These are phyloP conservation scores for Buceros bicornis DNA, from an alignment of 2,797 vertebrate species.

Conservation along the genomic window DNA sequence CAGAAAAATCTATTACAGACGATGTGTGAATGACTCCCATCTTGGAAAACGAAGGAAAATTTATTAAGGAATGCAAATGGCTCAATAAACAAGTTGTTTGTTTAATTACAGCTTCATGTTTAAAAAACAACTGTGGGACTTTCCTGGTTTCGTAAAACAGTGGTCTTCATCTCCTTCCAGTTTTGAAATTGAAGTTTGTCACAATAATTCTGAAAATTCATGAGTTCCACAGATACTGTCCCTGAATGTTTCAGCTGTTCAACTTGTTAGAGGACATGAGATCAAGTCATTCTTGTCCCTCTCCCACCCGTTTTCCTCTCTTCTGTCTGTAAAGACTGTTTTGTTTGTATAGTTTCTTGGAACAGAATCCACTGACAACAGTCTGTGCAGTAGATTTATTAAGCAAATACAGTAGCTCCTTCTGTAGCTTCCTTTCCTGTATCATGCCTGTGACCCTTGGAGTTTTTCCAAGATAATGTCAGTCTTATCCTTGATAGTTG, in stretches of 20 bases:
- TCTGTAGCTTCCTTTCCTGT: slow-evolving; percentile 51
- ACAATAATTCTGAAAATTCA: background rate
- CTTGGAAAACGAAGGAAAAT: background rate
- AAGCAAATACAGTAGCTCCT: slow-evolving; percentile 53
- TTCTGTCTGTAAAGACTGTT: slow-evolving; percentile 45
- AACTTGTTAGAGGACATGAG: background rate
- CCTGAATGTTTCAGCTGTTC: slow-evolving; percentile 1
- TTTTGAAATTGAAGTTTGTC: slow-evolving; percentile 16
- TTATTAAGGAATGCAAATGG: background rate
- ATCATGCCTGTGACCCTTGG: slow-evolving; percentile 38
- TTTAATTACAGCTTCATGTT: background rate
- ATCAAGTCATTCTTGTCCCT: background rate
- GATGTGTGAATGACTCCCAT: background rate
- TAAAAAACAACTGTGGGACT: background rate
- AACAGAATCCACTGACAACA: slow-evolving; percentile 45
- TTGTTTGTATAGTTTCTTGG: slow-evolving; percentile 64
- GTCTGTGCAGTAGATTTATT: slow-evolving; percentile 40
- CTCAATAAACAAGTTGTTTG: background rate
- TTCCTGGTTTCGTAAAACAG: background rate
- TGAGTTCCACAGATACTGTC: background rate
- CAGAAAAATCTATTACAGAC: background rate
- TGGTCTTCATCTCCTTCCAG: background rate
- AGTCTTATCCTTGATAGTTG: slow-evolving; percentile 25
- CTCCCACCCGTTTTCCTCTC: slow-evolving; percentile 12
- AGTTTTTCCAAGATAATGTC: slow-evolving; percentile 53